Base-by-base conservation (phyloP, 23 tunicate genomes). In the Ciona savignyi region DNA sequence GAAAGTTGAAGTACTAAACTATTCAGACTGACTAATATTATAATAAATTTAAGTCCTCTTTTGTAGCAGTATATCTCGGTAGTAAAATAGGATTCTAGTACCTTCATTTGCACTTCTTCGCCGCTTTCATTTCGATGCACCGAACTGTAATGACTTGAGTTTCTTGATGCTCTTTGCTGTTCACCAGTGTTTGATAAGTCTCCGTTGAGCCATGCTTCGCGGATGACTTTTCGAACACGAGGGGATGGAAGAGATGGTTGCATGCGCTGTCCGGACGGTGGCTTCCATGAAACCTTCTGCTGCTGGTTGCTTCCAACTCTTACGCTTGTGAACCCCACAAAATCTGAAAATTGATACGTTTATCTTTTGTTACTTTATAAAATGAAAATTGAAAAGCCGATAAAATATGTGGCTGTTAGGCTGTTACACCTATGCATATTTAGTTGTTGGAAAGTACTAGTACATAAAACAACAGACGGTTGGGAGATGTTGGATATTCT, bases 241-340 rank as follows among this genome's bases (percentile, higher is more conserved):
- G 83, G 83, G 1, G 80, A 35, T 19, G 86, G 86, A 30, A 88
- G 26, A 28, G 75, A 34, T 1, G 76, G 77, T 25, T 75, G 88
- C 25, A 61, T 6, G 30, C 80, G 79, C 22, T 34, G 83, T 11
- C 56, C 56, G 15, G 73, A 1, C 22, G 26, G 26, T 63, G 28
- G 27, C 34, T 35, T 11, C n/a, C 27, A 51, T 4, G 28, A 35
- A 31, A 49, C 56, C 15, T 48, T 65, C 2, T 23, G 34, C 32
- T 75, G 79, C 29, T 76, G 62, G 35, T 77, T 82, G 4, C 86
- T 80, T 23, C 87, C 87, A 25, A 68, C 77, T 25, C 80, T 80
- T 19, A 88, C 96, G 73, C 96, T 88, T 29, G 96, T 88, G 29
- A 61, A 27, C 1, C 83, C 96, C 11, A 74, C 76, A 34, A 72